Conservation (phyloP, 2,888 invertebrate species). For the Dendrolimus houi region DNA sequence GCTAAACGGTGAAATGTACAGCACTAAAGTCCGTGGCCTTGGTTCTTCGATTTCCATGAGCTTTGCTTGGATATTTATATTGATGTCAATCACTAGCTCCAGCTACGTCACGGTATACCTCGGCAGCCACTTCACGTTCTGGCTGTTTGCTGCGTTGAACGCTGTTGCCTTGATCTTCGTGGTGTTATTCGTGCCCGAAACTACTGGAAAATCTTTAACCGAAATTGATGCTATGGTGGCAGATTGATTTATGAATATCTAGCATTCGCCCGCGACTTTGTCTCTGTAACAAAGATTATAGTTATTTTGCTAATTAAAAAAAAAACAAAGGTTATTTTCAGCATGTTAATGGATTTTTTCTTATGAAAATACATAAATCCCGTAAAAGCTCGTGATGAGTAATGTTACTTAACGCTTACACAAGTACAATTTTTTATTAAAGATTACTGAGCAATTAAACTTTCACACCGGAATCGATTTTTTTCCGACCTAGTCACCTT, state of each 20-base stretch:
- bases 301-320: too few relatives aligned
- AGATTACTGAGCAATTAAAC: too few relatives aligned
- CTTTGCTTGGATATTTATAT: constrained; percentile 30
- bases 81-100: constrained; percentile 28
- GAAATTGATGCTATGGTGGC: constrained; percentile 35
- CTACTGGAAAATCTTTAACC: constrained; percentile 32
- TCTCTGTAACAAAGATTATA: too few relatives aligned
- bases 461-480: too few relatives aligned
- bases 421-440: too few relatives aligned
- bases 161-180: constrained; percentile 29
- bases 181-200: constrained; percentile 28
- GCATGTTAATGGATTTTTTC: too few relatives aligned
- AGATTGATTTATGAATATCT: not conserved
- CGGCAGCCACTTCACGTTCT: constrained; percentile 34
- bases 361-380: too few relatives aligned
- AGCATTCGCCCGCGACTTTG: too few relatives aligned
- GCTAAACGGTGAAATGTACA: constrained; percentile 36
- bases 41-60: constrained; percentile 32
- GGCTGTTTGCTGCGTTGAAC: constrained; percentile 29
- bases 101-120: constrained; percentile 20
- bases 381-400: too few relatives aligned
- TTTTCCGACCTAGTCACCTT: too few relatives aligned
- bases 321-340: too few relatives aligned
- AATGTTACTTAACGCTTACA: too few relatives aligned
- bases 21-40: constrained; percentile 28